Evolutionary conservation across 2,797 vertebrate species (phyloP), one percentile per base, ranked within the genome.

Genomic region (Chanos chanos): DNA sequence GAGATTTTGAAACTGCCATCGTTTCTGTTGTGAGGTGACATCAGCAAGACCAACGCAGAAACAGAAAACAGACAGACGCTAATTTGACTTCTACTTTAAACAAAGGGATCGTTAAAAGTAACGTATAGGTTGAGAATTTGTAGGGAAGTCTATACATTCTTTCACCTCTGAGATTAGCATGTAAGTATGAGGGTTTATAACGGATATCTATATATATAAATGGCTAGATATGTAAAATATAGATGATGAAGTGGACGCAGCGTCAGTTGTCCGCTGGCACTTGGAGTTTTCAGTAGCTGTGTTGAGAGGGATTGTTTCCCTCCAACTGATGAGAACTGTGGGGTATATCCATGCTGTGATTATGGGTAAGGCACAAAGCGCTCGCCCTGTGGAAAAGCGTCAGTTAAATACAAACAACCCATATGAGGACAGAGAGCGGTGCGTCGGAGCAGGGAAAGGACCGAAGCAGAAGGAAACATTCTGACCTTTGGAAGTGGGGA

Each of bases 401-500:
- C 61, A 69, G 73, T 65, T 74, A 66, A 65, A 74, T 69, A 67
- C 64, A 72, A 72, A 71, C 66, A 72, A 44, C 65, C 34, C 62
- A 66, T 27, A 66, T 22, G 33, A 44, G 47, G 40, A 66, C 47
- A 49, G 25, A 53, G 45, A 19, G 39, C 28, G 13, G 25, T 16
- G 34, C 28, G 24, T n/a, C n/a, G 7, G 22, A 19, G 6, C 31
- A 33, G 7, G 3, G 28, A 4, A 22, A 37, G 22, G 22, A n/a
- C 24, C 9, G 15, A 25, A 16, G 53, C 40, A 54, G 48, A 50
- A 12, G 28, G 15, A 52, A 21, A 34, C 34, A 19, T 28, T 16
- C 24, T 50, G n/a, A 39, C 57, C 48, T 53, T 61, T 44, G 22
- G 36, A 53, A 30, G 28, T 15, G 43, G 61, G 25, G 12, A 59